Conservation (phyloP, 2,888 invertebrate species). For the Ferdinandea cuprea region DNA sequence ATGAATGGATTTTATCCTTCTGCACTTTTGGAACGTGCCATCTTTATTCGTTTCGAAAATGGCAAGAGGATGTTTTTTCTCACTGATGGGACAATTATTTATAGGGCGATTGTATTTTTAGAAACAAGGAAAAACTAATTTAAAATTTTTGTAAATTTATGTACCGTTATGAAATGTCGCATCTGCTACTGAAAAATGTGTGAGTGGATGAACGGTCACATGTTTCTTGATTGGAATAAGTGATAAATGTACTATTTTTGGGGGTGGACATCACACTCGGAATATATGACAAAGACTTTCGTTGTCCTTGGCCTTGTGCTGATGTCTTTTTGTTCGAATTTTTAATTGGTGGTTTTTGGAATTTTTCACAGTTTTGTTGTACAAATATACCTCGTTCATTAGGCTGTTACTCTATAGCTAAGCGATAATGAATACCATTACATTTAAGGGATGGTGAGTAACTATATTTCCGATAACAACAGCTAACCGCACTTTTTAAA, state of each 20-base stretch:
- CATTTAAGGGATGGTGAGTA: not conserved
- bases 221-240: slow-evolving; percentile 60
- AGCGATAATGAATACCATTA: not conserved
- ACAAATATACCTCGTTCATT: not conserved
- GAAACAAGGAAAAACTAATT: slow-evolving; percentile 72
- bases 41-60: slow-evolving; percentile 60
- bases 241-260: slow-evolving; percentile 63
- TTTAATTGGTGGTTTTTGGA: slow-evolving; percentile 20
- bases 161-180: slow-evolving; percentile 73
- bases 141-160: slow-evolving; percentile 71
- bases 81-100: slow-evolving; percentile 37
- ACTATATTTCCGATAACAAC: not conserved
- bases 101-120: slow-evolving; percentile 56
- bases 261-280: slow-evolving; percentile 63
- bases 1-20: slow-evolving; percentile 48
- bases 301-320: too few species aligned
- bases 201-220: slow-evolving; percentile 40
- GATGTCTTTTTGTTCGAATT: not conserved
- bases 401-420: not conserved
- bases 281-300: slow-evolving; percentile 32
- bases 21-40: slow-evolving; percentile 65
- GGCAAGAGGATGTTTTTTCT: slow-evolving; percentile 58
- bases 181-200: slow-evolving; percentile 59
- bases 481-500: too few species aligned
- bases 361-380: not conserved